Conservation (phyloP, 1,140 invertebrate species). For the Drosophila gunungcola region DNA sequence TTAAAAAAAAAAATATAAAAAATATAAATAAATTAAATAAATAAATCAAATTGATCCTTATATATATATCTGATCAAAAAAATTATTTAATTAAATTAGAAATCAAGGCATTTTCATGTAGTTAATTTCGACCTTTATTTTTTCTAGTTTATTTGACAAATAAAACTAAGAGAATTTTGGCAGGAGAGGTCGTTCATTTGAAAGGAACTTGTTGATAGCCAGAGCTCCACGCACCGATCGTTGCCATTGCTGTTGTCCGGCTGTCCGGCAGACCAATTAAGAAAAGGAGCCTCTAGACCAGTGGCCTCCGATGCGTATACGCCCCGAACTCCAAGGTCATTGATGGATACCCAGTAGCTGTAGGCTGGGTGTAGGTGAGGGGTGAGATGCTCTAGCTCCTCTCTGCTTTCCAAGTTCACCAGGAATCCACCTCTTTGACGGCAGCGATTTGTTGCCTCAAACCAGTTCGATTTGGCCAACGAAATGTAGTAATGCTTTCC, state of each 20-base stretch:
- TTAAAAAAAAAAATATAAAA: no score
- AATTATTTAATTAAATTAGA: background rate
- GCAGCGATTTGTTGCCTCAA: constrained; percentile 34
- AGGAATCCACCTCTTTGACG: constrained; percentile 32
- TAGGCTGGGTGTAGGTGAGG: constrained; percentile 16
- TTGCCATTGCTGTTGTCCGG: constrained; percentile 39
- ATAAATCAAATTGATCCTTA: background rate
- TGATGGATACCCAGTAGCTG: constrained; percentile 48
- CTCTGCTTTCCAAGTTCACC: constrained; percentile 11
- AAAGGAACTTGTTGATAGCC: constrained; percentile 25
- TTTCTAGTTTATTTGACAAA: constrained; percentile 33
- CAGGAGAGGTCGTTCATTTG: constrained; percentile 39
- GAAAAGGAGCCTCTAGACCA: constrained; percentile 17
- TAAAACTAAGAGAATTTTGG: constrained; percentile 8
- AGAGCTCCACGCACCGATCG: constrained; percentile 46
- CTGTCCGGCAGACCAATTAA: constrained; percentile 41
- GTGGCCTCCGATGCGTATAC: constrained; percentile 38
- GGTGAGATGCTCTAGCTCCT: constrained; percentile 18
- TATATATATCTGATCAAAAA: no score
- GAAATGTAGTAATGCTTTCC: constrained; percentile 35
- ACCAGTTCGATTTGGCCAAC: constrained; percentile 29
- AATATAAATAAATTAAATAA: no score
- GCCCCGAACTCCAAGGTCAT: constrained; percentile 40
- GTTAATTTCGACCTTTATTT: background rate
- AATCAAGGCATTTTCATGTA: background rate